Conservation (phyloP, 2,888 invertebrate species). For the Pristionchus japonicus region DNA sequence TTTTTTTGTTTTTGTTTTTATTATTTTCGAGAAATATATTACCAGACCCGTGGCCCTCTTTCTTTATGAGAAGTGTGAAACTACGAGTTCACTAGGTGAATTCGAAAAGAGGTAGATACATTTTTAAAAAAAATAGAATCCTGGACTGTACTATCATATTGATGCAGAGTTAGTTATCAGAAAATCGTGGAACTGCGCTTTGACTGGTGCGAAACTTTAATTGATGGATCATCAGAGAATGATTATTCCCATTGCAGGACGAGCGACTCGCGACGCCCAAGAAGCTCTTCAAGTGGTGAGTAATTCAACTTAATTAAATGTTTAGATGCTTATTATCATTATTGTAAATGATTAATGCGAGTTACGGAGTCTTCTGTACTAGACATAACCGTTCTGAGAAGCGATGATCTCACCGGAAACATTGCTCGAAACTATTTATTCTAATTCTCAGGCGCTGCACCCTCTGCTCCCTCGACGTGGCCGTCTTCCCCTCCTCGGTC, state of each 20-base stretch:
- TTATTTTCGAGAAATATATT: not conserved
- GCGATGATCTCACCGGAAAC: too few relatives aligned
- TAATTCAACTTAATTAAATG: not conserved
- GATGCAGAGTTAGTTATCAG: too few relatives aligned
- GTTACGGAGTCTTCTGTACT: too few relatives aligned
- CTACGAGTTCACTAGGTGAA: not conserved
- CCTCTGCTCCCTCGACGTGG: conserved; percentile 12
- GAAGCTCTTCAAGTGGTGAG: conserved; percentile 42
- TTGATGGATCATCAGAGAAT: too few relatives aligned
- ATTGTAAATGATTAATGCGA: too few relatives aligned
- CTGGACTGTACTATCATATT: too few relatives aligned
- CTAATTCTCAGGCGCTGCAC: conserved; percentile 33
- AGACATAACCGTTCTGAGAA: too few relatives aligned
- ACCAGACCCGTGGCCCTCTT: too few relatives aligned
- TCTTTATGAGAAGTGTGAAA: not conserved
- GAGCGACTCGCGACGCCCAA: not conserved
- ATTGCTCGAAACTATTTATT: too few relatives aligned
- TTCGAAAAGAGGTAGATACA: not conserved
- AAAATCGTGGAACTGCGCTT: too few relatives aligned
- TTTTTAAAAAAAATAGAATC: not conserved
- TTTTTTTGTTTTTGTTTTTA: not conserved
- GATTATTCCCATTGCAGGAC: conserved; percentile 14
- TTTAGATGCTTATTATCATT: not conserved
- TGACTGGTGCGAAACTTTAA: too few relatives aligned
- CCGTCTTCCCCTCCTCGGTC: conserved; percentile 18